Percentiles rank a stretch among this genome's conserved stretches.
These are phyloP conservation scores for Platysternon megacephalum DNA, from an alignment of 2,113 vertebrate genomes.

Conservation along the genomic window DNA sequence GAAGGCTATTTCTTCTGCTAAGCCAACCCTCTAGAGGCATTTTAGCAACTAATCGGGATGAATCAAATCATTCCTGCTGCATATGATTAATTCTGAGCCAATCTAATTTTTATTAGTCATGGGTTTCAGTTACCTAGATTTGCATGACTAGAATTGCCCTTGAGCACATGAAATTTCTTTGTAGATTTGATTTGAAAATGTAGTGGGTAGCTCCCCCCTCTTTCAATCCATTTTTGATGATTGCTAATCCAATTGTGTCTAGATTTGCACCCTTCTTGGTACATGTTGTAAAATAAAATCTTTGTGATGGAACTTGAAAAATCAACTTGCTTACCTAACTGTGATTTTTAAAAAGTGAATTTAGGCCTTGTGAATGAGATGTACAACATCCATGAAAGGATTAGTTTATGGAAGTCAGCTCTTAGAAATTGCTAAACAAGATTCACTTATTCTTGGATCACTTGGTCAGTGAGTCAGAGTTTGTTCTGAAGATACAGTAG, in stretches of 20 bases:
- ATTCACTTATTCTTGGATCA: constrained; percentile 68
- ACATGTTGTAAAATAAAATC: constrained; percentile 31
- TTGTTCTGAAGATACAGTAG: constrained; percentile 55
- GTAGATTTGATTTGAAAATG: constrained; percentile 59
- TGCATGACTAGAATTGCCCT: constrained; percentile 61
- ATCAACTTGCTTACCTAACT: constrained; percentile 48
- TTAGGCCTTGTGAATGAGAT: constrained; percentile 69
- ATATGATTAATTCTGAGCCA: constrained; percentile 74
- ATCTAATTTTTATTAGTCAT: constrained; percentile 77
- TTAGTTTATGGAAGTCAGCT: constrained; percentile 69
- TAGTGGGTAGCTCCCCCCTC: neutral
- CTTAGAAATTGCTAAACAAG: constrained; percentile 71
- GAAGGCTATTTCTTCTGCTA: constrained; percentile 53
- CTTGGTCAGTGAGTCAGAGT: constrained; percentile 70
- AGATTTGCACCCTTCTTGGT: constrained; percentile 15
- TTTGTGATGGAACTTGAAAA: neutral
- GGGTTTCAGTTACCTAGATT: constrained; percentile 65
- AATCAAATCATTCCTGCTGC: constrained; percentile 70
- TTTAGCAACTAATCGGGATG: constrained; percentile 71
- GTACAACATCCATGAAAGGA: constrained; percentile 69
- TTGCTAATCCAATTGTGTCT: neutral
- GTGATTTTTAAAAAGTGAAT: constrained; percentile 62
- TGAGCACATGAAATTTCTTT: constrained; percentile 63
- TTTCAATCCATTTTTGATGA: constrained; percentile 14
- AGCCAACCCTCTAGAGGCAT: constrained; percentile 67